These are phyloP conservation scores for Nephila pilipes DNA, from an alignment of 1,140 invertebrate species.

Conservation along the genomic window DNA sequence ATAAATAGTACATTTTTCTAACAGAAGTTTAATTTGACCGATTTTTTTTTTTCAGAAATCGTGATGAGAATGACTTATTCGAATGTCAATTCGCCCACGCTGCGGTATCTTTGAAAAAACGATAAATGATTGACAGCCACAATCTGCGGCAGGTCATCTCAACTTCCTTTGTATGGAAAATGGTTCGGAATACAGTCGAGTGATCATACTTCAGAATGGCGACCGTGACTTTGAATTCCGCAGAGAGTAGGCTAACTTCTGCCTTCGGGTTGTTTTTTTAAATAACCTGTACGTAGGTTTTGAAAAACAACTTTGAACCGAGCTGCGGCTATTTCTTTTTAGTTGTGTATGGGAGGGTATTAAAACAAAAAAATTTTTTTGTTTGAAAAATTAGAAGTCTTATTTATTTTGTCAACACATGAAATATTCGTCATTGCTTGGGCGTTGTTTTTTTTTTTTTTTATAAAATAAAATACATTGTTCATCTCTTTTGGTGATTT, in stretches of 20 bases:
- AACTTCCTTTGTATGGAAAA: constrained; percentile 6
- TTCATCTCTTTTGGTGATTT: too few species aligned
- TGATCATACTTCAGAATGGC: background rate
- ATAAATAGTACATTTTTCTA: too few species aligned
- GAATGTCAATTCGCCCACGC: background rate
- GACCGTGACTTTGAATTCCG: background rate
- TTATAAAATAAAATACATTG: too few species aligned
- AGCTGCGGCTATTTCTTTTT: too few species aligned
- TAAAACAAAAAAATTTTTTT: too few species aligned
- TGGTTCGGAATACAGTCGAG: background rate
- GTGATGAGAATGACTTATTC: background rate
- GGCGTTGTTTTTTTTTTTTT: too few species aligned
- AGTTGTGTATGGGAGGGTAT: too few species aligned
- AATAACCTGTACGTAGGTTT: too few species aligned
- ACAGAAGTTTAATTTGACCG: background rate
- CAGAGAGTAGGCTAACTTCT: background rate
- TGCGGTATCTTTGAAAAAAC: background rate
- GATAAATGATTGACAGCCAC: constrained; percentile 6
- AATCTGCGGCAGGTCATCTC: background rate
- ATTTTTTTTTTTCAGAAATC: background rate
- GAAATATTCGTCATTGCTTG: too few species aligned
- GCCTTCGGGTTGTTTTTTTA: background rate
- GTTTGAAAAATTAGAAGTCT: too few species aligned
- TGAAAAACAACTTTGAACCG: too few species aligned
- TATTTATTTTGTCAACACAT: too few species aligned